Conservation (phyloP, 2,113 vertebrate genomes). For the Pelmatolapia mariae region DNA sequence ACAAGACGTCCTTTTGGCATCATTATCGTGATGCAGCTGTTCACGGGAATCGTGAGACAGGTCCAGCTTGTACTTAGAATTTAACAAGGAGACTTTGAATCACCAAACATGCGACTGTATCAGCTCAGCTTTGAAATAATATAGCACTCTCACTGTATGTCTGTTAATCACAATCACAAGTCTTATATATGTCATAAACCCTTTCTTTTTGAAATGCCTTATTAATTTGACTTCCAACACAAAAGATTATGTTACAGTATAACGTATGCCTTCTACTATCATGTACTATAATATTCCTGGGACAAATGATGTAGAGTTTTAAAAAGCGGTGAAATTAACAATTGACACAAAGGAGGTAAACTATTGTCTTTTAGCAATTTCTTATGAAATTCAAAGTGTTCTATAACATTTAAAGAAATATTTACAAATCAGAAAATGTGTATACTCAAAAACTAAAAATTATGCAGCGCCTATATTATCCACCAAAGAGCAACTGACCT, state of each 20-base stretch:
- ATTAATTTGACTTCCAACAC: neutral
- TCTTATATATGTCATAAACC: neutral
- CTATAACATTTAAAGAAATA: neutral
- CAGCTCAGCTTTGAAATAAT: neutral
- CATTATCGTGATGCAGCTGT: neutral
- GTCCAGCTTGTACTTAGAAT: neutral
- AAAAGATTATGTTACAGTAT: neutral
- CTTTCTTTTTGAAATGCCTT: neutral
- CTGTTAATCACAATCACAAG: rapidly evolving
- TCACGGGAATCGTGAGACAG: neutral
- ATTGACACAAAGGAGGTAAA: rapidly evolving
- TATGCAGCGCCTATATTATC: neutral
- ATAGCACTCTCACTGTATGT: neutral
- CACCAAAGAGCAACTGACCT: neutral
- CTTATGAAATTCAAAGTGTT: neutral
- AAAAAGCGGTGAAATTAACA: neutral
- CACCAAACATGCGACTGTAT: neutral
- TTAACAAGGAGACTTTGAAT: neutral
- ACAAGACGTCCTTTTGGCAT: neutral
- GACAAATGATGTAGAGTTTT: neutral
- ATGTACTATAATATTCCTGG: neutral
- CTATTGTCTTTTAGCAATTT: neutral
- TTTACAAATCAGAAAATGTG: neutral
- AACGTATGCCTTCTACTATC: neutral
- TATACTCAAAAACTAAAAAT: rapidly evolving